A percentile compares a stretch with the other conserved stretches of the same genome.
phyloP scores from a whole-genome alignment of 2,888 invertebrate species.

The Folsomia candida region DNA sequence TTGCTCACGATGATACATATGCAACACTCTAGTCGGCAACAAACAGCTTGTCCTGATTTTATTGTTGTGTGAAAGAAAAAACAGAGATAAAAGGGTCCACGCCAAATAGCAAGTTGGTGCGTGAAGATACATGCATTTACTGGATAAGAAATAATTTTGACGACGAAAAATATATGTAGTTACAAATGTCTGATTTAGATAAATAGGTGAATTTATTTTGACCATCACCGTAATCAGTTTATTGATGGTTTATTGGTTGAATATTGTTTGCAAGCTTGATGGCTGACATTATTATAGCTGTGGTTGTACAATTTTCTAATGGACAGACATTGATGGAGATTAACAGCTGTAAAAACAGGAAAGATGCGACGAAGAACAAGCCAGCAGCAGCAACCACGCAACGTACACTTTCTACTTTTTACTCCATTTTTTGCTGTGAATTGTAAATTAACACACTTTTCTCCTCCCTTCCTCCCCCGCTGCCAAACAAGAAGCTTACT shows the following conservation, averaged over 20 bases:
- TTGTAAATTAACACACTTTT: slow-evolving; percentile 43
- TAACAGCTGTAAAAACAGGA: slow-evolving; percentile 46
- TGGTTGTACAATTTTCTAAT: neutral
- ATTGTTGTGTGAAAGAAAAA: neutral
- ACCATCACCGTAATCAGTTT: too few species aligned
- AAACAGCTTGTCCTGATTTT: neutral
- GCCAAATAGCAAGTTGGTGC: neutral
- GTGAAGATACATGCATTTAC: neutral
- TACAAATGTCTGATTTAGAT: neutral
- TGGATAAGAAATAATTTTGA: neutral
- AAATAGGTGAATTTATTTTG: neutral
- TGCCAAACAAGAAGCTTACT: neutral
- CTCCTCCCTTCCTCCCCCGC: slow-evolving; percentile 37
- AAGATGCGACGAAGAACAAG: slow-evolving; percentile 9
- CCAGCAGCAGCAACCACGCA: neutral
- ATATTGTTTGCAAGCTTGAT: neutral
- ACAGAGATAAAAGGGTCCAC: neutral
- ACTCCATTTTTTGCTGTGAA: neutral
- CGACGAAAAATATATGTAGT: neutral
- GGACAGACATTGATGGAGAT: slow-evolving; percentile 32
- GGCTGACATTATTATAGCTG: neutral
- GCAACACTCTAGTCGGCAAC: neutral
- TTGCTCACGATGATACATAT: neutral
- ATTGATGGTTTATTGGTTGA: neutral
- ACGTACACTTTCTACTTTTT: neutral